These are phyloP conservation scores for Eledone cirrhosa DNA, from an alignment of 2,888 invertebrate genomes.

Conservation along the genomic window DNA sequence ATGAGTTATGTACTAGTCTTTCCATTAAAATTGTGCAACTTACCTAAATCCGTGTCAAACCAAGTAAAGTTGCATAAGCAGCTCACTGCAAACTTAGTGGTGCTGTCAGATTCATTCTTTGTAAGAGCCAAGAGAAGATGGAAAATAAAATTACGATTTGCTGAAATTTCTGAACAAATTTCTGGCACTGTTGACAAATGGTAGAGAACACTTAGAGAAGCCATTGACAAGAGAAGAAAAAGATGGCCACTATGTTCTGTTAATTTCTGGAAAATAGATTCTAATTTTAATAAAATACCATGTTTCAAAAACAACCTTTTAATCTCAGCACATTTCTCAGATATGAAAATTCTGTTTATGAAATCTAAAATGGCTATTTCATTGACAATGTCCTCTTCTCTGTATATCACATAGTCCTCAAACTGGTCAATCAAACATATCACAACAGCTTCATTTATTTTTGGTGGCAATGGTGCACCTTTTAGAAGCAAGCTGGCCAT, in stretches of 20 bases:
- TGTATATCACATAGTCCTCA: too few relatives aligned
- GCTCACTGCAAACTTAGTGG: neutral
- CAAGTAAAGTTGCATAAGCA: neutral
- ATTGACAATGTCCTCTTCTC: too few relatives aligned
- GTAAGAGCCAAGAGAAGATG: neutral
- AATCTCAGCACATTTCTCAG: neutral
- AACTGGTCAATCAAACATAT: too few relatives aligned
- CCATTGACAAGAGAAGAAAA: neutral
- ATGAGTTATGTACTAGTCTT: too few relatives aligned
- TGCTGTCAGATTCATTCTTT: neutral
- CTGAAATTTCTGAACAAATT: neutral
- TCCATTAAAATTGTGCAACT: too few relatives aligned
- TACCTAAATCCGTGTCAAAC: neutral
- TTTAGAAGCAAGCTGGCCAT: too few relatives aligned
- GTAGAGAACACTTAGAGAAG: conserved; percentile 17
- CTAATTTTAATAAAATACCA: neutral
- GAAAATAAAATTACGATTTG: neutral
- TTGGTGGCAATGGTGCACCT: too few relatives aligned
- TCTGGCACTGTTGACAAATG: neutral
- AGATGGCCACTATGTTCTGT: neutral
- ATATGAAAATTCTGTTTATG: conserved; percentile 1
- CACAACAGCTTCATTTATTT: too few relatives aligned
- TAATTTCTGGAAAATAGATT: neutral
- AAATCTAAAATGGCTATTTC: conserved; percentile 4
- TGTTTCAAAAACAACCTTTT: neutral